phyloP scores from a whole-genome alignment of 2,888 invertebrate genomes.

The Copidosoma aretas region DNA sequence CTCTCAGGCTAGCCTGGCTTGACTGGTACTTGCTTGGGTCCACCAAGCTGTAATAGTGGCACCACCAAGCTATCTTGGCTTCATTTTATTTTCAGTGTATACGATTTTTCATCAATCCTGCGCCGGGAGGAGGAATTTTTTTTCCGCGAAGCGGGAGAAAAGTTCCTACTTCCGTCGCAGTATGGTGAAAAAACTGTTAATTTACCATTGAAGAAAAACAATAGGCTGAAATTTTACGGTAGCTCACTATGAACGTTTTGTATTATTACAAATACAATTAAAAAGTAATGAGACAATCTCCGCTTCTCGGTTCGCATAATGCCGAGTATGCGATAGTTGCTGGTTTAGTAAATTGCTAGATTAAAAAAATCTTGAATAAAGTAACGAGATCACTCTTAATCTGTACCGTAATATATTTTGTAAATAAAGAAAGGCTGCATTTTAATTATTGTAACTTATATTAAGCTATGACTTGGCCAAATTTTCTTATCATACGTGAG shows the following conservation, averaged over 20 bases:
- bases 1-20: no score
- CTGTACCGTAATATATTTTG: slow-evolving; percentile 14
- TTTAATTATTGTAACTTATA: slow-evolving; percentile 24
- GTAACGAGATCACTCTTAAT: slow-evolving; percentile 13
- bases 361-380: not conserved
- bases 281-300: slow-evolving; percentile 35
- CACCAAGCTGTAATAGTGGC: no score
- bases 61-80: no score
- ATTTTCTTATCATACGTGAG: slow-evolving; percentile 27
- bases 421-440: slow-evolving; percentile 28
- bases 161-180: no score
- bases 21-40: no score
- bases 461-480: slow-evolving; percentile 37
- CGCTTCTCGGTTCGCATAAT: slow-evolving; percentile 32
- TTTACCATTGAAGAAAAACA: no score
- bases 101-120: no score
- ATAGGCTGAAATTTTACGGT: no score
- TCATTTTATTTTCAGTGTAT: no score
- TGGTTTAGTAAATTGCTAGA: slow-evolving; percentile 16
- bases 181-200: no score
- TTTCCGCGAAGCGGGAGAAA: no score
- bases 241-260: slow-evolving; percentile 22
- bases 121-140: no score
- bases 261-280: slow-evolving; percentile 28
- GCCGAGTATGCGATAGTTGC: slow-evolving; percentile 27